Evolutionary conservation across 2,113 vertebrate species (phyloP).

Genomic region (Donacobius atricapilla): DNA sequence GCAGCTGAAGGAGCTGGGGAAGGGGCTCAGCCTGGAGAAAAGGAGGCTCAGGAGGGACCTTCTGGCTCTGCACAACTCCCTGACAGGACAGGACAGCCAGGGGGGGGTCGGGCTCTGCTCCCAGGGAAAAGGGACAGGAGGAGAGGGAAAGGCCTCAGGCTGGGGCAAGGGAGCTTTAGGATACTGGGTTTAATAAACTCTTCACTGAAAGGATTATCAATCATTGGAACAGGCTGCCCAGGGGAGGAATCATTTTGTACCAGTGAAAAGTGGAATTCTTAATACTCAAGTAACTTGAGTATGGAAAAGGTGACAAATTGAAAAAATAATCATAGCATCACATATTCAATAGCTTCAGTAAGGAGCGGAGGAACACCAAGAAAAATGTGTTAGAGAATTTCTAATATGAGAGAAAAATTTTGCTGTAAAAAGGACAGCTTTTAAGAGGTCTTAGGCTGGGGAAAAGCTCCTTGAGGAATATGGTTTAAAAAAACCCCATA

Average conservation of each 20-base stretch:
- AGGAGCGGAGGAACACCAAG: not conserved
- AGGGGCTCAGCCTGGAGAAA: not conserved
- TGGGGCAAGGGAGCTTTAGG: not conserved
- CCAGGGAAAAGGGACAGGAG: not conserved
- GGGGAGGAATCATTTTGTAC: not conserved
- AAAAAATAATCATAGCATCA: not conserved
- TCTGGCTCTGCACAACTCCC: not conserved
- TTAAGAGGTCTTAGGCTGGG: not conserved
- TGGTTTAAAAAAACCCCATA: rapidly evolving
- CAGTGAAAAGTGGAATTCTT: not conserved
- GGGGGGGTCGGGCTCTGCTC: not conserved
- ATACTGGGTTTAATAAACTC: not conserved
- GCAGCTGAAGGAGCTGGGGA: not conserved
- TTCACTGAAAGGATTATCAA: not conserved
- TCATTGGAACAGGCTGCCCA: not conserved
- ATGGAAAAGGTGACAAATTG: not conserved
- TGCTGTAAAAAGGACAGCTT: not conserved
- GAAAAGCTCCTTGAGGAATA: not conserved
- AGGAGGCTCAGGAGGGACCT: not conserved
- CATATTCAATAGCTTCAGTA: not conserved
- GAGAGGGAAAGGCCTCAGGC: not conserved
- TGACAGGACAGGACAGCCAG: not conserved
- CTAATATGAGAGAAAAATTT: not conserved
- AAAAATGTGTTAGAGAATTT: not conserved
- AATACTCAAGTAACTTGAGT: not conserved